Conservation (phyloP, 2,113 vertebrate genomes). For the Poicephalus gulielmi region DNA sequence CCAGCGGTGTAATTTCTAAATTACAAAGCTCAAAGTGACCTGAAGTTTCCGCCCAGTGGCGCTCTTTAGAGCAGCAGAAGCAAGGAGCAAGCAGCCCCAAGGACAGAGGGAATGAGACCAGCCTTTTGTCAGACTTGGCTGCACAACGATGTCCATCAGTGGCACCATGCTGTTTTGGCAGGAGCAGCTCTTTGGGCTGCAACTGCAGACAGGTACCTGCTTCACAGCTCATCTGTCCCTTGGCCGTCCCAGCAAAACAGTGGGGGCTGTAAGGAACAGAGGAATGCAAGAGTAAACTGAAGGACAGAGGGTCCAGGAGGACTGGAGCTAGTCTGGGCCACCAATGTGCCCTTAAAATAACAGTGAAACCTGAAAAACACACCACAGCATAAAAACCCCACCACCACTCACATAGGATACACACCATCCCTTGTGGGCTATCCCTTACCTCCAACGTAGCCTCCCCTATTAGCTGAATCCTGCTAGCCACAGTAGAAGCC, state of each 20-base stretch:
- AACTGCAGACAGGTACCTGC: background rate
- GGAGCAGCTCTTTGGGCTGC: background rate
- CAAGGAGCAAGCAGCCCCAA: background rate
- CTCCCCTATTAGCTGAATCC: background rate
- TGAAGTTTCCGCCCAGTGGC: background rate
- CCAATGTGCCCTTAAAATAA: fast-evolving
- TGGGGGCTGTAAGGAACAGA: background rate
- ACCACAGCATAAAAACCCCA: background rate
- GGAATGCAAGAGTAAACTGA: background rate
- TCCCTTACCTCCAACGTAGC: background rate
- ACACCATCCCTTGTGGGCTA: fast-evolving
- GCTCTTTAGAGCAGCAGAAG: background rate
- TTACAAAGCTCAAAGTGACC: background rate
- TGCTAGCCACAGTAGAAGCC: background rate
- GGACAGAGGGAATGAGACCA: background rate
- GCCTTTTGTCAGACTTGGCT: background rate
- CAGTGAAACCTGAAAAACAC: background rate
- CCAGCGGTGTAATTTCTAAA: background rate
- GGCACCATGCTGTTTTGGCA: background rate
- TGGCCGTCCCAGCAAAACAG: background rate
- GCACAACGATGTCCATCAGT: background rate
- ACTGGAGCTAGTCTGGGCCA: background rate
- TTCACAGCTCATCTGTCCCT: background rate
- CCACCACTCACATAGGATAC: fast-evolving
- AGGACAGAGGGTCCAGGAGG: background rate